Evolutionary conservation across 1,140 invertebrate species (phyloP), one percentile per base, ranked within the genome.

Genomic region (Hydropsyche tenuis): DNA sequence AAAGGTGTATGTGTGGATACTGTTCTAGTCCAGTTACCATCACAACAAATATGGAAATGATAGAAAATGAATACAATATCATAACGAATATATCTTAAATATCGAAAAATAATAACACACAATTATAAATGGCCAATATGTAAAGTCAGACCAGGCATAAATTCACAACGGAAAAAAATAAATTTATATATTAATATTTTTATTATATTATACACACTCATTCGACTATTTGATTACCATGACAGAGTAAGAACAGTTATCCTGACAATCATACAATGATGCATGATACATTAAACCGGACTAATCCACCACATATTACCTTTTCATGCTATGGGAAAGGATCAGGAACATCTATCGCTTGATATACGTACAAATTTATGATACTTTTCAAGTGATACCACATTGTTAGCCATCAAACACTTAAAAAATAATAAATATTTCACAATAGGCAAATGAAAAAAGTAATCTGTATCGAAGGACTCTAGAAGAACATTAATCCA

Each of bases 1-100:
- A 83, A 84, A 84, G 84, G 83, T 84, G 83, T 81, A 81, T 80
- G 82, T 83, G 83, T 82, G 82, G 82, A 82, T 81, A 80, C 81
- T 80, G 82, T 79, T 80, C 79, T 80, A 78, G 79, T 79, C 81
- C 81, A 81, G 81, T 72, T 79, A 79, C 79, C 81, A 80, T 75
- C 76, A 77, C 76, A 77, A 53, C 42, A 60, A 76, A 69, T 73
- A 63, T 60, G 71, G 46, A 73, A 70, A 66, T 66, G 27, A 74
- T 46, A 74, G 25, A 23, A 68, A 73, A 37, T 20, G 6, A 73
- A 71, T 64, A 43, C 66, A 53, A 9, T 27, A 53, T 65, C 18
- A 37, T 30, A 65, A n/a, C n/a, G n/a, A n/a, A n/a, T n/a, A n/a
- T n/a, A n/a, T n/a, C n/a, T n/a, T n/a, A n/a, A 20, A 27, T 18